These are phyloP conservation scores for Steinernema scapterisci DNA, from an alignment of 2,888 invertebrate genomes.

Conservation along the genomic window DNA sequence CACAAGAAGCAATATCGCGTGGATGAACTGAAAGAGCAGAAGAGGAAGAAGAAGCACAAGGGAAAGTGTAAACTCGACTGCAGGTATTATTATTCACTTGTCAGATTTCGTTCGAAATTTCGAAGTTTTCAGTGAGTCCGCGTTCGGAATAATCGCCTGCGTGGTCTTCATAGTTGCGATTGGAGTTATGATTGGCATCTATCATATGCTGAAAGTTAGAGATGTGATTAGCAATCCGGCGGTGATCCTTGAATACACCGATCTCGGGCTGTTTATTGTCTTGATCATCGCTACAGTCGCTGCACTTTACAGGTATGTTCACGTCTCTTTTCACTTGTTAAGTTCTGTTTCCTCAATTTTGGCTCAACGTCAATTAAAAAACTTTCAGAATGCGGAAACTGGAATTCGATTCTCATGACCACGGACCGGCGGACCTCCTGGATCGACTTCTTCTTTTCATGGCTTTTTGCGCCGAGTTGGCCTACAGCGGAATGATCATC, in stretches of 20 bases:
- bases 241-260: conserved; percentile 12
- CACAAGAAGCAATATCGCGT: conserved; percentile 34
- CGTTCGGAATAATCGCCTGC: neutral
- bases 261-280: conserved; percentile 5
- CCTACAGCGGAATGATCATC: conserved; percentile 25
- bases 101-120: too few species aligned
- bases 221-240: conserved; percentile 1
- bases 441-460: conserved; percentile 23
- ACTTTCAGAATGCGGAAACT: conserved; percentile 5
- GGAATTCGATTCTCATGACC: conserved; percentile 18
- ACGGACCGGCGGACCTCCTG: conserved; percentile 12
- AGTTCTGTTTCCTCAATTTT: too few species aligned
- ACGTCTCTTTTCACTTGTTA: too few species aligned
- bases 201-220: conserved; percentile 13
- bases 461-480: conserved; percentile 20
- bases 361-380: neutral
- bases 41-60: conserved; percentile 38
- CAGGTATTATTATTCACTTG: too few species aligned
- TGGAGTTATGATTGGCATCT: conserved; percentile 21
- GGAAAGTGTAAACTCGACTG: conserved; percentile 15
- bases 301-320: neutral
- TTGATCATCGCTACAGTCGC: neutral
- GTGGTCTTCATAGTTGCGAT: conserved; percentile 7
- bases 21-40: conserved; percentile 41
- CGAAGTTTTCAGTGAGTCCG: conserved; percentile 23